A percentile compares a stretch with the other conserved stretches of the same genome.
Conservation (phyloP, 2,888 invertebrate species). For the Seira musarum region DNA sequence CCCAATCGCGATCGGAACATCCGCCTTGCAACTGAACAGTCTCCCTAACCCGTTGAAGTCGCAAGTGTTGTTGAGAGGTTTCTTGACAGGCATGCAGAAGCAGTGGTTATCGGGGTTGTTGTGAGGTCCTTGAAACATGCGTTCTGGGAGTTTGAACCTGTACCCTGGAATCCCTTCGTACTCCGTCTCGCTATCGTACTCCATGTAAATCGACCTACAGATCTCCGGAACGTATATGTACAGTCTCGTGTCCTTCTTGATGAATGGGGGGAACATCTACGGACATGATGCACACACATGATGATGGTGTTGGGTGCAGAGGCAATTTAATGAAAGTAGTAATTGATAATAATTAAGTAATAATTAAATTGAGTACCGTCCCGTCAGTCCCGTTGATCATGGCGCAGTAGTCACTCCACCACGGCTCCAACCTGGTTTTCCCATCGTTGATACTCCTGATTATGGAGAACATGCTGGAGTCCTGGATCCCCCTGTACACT, state of each 20-base stretch:
- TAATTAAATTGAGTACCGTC: slow-evolving; percentile 24
- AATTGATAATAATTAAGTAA: background rate
- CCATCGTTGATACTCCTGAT: slow-evolving; percentile 54
- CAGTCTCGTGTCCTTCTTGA: slow-evolving; percentile 54
- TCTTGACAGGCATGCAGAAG: slow-evolving; percentile 45
- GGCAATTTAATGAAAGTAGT: background rate
- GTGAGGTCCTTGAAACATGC: slow-evolving; percentile 37
- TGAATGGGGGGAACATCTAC: slow-evolving; percentile 63
- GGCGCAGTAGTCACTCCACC: slow-evolving; percentile 60
- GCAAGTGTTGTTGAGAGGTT: slow-evolving; percentile 38
- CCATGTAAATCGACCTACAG: slow-evolving; percentile 64
- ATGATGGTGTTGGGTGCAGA: background rate
- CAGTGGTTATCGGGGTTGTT: slow-evolving; percentile 57
- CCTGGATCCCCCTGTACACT: slow-evolving; percentile 49
- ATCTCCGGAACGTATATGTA: slow-evolving; percentile 56
- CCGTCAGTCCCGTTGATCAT: slow-evolving; percentile 47
- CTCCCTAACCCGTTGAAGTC: slow-evolving; percentile 44
- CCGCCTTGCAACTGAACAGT: slow-evolving; percentile 58
- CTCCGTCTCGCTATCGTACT: slow-evolving; percentile 59
- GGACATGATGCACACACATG: background rate
- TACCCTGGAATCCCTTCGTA: slow-evolving; percentile 65
- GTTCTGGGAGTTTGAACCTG: slow-evolving; percentile 59
- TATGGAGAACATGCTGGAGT: slow-evolving; percentile 50
- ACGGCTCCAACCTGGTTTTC: slow-evolving; percentile 42
- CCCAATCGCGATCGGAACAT: slow-evolving; percentile 72